A percentile compares a stretch with the other conserved stretches of the same genome.
Conservation (phyloP, 1,140 invertebrate species). For the Plutomurus gul region DNA sequence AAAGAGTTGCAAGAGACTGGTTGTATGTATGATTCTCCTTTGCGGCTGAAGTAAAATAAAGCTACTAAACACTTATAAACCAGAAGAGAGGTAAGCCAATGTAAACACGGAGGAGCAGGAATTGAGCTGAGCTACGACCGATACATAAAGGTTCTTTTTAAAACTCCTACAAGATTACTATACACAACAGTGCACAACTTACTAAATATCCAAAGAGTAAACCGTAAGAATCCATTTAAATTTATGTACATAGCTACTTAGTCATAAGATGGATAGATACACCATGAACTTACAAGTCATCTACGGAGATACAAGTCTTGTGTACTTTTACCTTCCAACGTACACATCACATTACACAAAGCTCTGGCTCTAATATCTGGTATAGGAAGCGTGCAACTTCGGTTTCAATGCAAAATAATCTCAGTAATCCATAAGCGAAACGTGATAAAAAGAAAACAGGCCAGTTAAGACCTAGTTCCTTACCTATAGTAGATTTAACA, state of each 20-base stretch:
- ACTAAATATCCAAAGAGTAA: constrained; percentile 21
- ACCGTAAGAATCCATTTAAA: constrained; percentile 7
- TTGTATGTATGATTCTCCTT: neutral
- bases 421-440: constrained; percentile 49
- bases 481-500: constrained; percentile 42
- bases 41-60: constrained; percentile 24
- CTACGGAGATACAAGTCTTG: neutral
- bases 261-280: constrained; percentile 18
- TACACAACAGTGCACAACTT: neutral
- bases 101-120: constrained; percentile 39
- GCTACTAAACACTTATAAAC: neutral
- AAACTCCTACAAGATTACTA: neutral
- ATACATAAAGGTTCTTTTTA: neutral
- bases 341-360: neutral
- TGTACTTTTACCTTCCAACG: neutral
- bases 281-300: constrained; percentile 19
- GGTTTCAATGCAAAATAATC: constrained; percentile 32
- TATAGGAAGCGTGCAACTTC: no score
- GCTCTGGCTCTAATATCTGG: no score
- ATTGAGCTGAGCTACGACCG: neutral
- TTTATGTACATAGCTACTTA: constrained; percentile 21
- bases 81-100: constrained; percentile 40
- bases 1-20: neutral
- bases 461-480: no score
- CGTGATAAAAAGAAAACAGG: constrained; percentile 47